Evolutionary conservation across 2,888 invertebrate genomes (phyloP), one percentile per base, ranked within the genome.

Genomic region (Sicus ferrugineus): DNA sequence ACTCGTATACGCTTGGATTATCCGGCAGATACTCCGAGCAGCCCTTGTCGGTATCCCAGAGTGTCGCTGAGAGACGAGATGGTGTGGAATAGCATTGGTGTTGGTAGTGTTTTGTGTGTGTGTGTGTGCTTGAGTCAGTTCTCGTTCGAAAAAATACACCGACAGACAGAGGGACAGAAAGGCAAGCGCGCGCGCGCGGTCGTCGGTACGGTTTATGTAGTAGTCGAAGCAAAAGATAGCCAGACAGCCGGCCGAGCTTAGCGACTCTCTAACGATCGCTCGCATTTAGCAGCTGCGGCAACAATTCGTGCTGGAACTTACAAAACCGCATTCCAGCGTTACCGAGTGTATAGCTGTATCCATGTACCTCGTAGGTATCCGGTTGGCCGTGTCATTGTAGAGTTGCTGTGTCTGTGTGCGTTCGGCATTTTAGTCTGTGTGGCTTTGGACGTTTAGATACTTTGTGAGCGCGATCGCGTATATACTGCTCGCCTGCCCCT

Each of bases 241-340:
- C 23, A 31, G 31, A 19, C 34, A 34, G 19, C 34, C 42, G 42
- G 38, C 23, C 23, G 16, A 14, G 34, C 61, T 38, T 61, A 56
- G 5, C 9, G 38, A 38, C 38, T 42, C 42, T 11, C 9, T 42
- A 11, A 42, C 42, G n/a, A n/a, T 61, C 23, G 38, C 19, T 21
- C 23, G 23, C 61, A 16, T 9, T 16, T n/a, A 42, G 42, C 42
- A 42, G 28, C 59, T 62, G 59, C 63, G 61, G 62, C 68, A 72
- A 70, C 71, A 74, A 71, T 76, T 76, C 75, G 78, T 78, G 78
- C 77, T 77, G 77, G 77, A 80, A 81, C 79, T 81, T 79, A 80
- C 80, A 80, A 80, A 81, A 81, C 81, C 75, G 75, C 81, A 81
- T 81, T 81, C 81, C 81, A 77, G 56, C 71, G 73, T 66, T 70